Conservation (phyloP, 2,888 invertebrate genomes). For the Cecidostiba fungosa region DNA sequence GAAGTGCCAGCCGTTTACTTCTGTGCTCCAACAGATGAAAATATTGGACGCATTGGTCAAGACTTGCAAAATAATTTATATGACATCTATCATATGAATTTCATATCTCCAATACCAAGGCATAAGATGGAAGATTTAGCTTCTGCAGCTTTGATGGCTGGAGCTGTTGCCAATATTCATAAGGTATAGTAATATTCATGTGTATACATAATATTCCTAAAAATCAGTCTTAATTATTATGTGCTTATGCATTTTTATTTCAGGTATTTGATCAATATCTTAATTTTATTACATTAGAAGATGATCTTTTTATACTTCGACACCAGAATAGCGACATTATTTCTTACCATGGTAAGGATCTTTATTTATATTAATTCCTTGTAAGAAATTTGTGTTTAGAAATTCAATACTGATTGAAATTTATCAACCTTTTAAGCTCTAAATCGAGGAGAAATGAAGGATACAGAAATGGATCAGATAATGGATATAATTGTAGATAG, state of each 20-base stretch:
- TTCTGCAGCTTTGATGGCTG: slow-evolving; percentile 93
- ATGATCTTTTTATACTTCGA: slow-evolving; percentile 96
- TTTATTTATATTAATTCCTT: slow-evolving; percentile 14
- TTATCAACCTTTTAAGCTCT: slow-evolving; percentile 84
- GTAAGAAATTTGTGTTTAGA: slow-evolving; percentile 44
- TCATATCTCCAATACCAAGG: slow-evolving; percentile 96
- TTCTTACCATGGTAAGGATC: slow-evolving; percentile 92
- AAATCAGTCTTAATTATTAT: neutral
- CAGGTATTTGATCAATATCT: slow-evolving; percentile 98
- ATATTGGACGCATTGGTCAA: slow-evolving; percentile 95
- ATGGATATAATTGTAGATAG: slow-evolving; percentile 98
- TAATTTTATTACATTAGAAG: slow-evolving; percentile 98
- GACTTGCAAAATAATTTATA: slow-evolving; percentile 94
- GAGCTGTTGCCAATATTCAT: slow-evolving; percentile 94
- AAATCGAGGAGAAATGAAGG: slow-evolving; percentile 95
- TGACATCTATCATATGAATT: slow-evolving; percentile 97
- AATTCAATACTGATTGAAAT: slow-evolving; percentile 24
- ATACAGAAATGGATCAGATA: slow-evolving; percentile 96
- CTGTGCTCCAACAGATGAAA: slow-evolving; percentile 97
- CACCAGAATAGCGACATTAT: slow-evolving; percentile 95
- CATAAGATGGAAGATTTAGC: slow-evolving; percentile 98
- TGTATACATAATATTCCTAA: slow-evolving; percentile 15
- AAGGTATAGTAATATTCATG: slow-evolving; percentile 83
- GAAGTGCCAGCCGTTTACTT: slow-evolving; percentile 99
- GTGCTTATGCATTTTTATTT: slow-evolving; percentile 63